A percentile compares a stretch with the other conserved stretches of the same genome.
Conservation (phyloP, 1,140 invertebrate genomes). For the Meloidogyne hapla region DNA sequence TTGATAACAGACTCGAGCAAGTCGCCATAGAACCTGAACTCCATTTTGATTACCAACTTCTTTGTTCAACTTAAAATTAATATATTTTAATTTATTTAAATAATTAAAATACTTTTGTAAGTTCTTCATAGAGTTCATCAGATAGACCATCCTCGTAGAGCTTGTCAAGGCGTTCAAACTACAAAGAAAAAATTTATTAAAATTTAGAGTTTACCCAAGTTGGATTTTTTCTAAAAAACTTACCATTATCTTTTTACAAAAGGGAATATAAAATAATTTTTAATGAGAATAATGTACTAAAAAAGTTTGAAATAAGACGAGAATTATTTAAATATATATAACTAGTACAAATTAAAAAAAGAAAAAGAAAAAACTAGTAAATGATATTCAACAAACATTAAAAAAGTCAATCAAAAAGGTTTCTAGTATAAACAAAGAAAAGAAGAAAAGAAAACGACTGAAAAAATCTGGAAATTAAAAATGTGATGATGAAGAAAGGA, state of each 20-base stretch:
- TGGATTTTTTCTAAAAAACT: background rate
- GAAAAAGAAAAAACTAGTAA: background rate
- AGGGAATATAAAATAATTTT: too few species aligned
- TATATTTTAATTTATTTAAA: background rate
- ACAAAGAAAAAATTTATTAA: background rate
- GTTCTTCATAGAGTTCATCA: constrained; percentile 17
- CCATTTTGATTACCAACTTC: constrained; percentile 17
- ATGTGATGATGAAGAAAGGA: background rate
- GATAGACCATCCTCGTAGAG: constrained; percentile 23
- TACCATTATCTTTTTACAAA: constrained; percentile 9
- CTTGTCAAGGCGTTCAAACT: constrained; percentile 17
- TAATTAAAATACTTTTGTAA: background rate
- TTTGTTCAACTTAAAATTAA: constrained; percentile 6
- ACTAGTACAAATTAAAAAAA: background rate
- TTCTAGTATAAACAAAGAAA: background rate
- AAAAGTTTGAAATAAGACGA: too few species aligned
- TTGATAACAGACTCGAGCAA: constrained; percentile 36
- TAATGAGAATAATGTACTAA: background rate
- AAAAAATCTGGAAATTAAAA: background rate
- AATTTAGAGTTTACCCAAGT: background rate
- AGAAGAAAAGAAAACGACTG: background rate
- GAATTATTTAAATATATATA: background rate
- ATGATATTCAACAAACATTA: background rate
- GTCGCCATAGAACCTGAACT: constrained; percentile 29
- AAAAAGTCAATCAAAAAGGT: background rate